Conservation (phyloP, 1,140 invertebrate genomes). For the Homarus americanus region DNA sequence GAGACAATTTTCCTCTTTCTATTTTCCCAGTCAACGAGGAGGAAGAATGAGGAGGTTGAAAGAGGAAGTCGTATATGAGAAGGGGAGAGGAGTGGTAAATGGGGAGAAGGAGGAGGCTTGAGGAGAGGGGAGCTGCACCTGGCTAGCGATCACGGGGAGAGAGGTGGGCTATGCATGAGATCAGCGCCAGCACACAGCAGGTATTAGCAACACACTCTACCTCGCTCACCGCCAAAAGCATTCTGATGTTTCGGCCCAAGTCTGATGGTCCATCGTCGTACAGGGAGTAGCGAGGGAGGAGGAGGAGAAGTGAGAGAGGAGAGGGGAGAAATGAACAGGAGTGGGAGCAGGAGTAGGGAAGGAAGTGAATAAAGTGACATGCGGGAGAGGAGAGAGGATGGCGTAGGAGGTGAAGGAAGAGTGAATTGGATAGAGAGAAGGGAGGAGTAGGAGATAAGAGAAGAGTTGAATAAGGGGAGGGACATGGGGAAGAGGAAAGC, state of each 20-base stretch:
- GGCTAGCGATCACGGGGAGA: background rate
- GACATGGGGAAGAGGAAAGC: background rate
- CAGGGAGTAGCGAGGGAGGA: background rate
- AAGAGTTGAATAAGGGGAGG: background rate
- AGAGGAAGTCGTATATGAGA: background rate
- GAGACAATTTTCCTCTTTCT: too few relatives aligned
- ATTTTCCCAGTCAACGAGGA: too few relatives aligned
- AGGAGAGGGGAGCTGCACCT: background rate
- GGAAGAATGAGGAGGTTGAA: background rate
- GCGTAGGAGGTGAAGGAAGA: background rate
- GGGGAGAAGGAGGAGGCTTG: background rate
- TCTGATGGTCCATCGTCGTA: slow-evolving; percentile 31
- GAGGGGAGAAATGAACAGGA: background rate
- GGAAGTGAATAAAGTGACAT: background rate
- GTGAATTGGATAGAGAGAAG: too few relatives aligned
- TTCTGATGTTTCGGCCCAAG: slow-evolving; percentile 59
- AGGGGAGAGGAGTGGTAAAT: background rate
- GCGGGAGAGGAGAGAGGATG: background rate
- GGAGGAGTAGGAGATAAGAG: background rate
- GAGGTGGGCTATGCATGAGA: slow-evolving; percentile 16
- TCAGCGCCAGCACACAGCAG: slow-evolving; percentile 10
- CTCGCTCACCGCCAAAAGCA: slow-evolving; percentile 36
- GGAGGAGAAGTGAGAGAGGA: background rate
- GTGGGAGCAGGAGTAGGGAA: background rate
- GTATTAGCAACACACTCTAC: slow-evolving; percentile 21